Evolutionary conservation across 2,888 invertebrate species (phyloP).

Genomic region (Dolichomitus sp.): DNA sequence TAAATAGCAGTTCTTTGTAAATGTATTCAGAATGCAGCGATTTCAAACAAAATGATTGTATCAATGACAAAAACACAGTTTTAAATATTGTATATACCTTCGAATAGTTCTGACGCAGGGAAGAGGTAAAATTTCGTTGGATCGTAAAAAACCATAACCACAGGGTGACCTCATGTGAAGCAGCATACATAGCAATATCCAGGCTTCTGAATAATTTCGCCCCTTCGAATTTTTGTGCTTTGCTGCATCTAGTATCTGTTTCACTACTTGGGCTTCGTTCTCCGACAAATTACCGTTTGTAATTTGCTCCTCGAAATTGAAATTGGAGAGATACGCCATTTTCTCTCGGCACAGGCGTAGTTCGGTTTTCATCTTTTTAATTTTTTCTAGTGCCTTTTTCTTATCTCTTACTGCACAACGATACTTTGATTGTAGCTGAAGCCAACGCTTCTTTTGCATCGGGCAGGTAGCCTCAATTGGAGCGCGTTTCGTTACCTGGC

Average conservation of each 20-base stretch:
- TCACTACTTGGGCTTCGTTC: slow-evolving; percentile 13
- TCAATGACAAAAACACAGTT: neutral
- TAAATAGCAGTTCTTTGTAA: neutral
- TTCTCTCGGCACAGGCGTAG: neutral
- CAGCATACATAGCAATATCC: slow-evolving; percentile 59
- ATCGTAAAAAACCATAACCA: slow-evolving; percentile 52
- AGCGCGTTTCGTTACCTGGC: slow-evolving; percentile 21
- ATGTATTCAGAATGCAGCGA: neutral
- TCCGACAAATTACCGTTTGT: slow-evolving; percentile 15
- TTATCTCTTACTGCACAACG: slow-evolving; percentile 1
- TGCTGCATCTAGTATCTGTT: slow-evolving; percentile 30
- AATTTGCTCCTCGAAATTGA: neutral
- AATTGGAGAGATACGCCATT: neutral
- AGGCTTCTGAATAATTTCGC: slow-evolving; percentile 57
- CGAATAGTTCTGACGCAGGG: slow-evolving; percentile 40
- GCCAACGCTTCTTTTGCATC: slow-evolving; percentile 1
- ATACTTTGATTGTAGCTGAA: neutral
- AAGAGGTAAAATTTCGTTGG: slow-evolving; percentile 36
- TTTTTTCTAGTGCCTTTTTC: neutral
- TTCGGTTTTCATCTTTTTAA: slow-evolving; percentile 19
- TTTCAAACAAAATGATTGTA: neutral
- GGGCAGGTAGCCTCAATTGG: slow-evolving; percentile 23
- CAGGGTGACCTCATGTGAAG: slow-evolving; percentile 60
- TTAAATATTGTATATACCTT: slow-evolving; percentile 24
- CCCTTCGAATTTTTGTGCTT: slow-evolving; percentile 17